Base-by-base conservation (phyloP, 2,888 invertebrate species). In the Yponomeuta plumbellus region DNA sequence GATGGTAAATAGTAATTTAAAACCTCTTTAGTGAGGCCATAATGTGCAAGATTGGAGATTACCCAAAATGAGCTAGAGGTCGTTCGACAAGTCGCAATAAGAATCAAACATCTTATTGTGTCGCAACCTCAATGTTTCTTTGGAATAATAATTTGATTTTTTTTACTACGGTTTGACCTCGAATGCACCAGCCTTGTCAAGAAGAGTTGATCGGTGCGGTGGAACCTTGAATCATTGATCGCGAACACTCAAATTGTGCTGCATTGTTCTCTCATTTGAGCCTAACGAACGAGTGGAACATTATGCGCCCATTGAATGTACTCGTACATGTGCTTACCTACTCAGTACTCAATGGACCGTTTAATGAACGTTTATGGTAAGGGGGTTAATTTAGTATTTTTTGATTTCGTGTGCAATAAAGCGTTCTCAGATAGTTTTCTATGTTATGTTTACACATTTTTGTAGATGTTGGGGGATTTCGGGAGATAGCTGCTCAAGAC, bases 211-310 rank as follows among this genome's bases (percentile, higher is more conserved):
- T 72, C 76, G 75, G 78, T 77, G 78, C 73, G 72, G 76, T 70
- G 71, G 70, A 77, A 80, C 88, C 87, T 89, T 88, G 84, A 79
- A 71, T 77, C 75, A 82, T 85, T 78, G 83, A 85, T 83, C 80
- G 80, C 75, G 79, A 84, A 84, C 85, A 84, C 83, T 85, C 44
- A 87, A 26, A 65, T 57, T 85, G 81, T 85, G 73, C 76, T 73
- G 79, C 74, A 83, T 83, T 83, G 81, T 83, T 81, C 80, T 78
- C 72, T 68, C 68, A 68, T 69, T 69, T 67, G 69, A 65, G 61
- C 17, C 44, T 52, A 52, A 52, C 44, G 44, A 52, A 52, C 44
- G 44, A 52, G 44, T 17, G 44, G 44, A 13, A 52, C 44, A 52
- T 52, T 52, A 52, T 5, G 44, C 44, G 44, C 17, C 44, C 44